Evolutionary conservation across 30 jellyfish, hydroid and myxozoan genomes (phyloP).

Genomic region (Morbakka virulenta): DNA sequence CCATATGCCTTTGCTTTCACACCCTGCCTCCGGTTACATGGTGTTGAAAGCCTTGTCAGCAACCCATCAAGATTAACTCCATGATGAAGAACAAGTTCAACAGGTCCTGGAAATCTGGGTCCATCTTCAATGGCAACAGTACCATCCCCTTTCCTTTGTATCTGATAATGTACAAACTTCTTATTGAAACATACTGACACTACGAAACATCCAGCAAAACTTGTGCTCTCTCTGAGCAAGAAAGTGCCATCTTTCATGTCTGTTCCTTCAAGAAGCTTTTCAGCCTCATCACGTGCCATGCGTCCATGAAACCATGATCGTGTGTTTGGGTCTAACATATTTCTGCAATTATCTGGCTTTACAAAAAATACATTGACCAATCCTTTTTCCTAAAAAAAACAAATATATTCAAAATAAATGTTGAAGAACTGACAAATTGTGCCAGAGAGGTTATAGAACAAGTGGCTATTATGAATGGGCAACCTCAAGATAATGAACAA

Average conservation of each 20-base stretch:
- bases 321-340: constrained; percentile 84
- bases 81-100: constrained; percentile 85
- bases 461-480: too few species aligned
- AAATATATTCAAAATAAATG: too few species aligned
- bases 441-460: too few species aligned
- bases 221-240: constrained; percentile 80
- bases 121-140: constrained; percentile 95
- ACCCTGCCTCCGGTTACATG: constrained; percentile 75
- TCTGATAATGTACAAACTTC: constrained; percentile 81
- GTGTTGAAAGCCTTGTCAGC: constrained; percentile 63
- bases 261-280: constrained; percentile 48
- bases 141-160: constrained; percentile 74
- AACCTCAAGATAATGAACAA: too few species aligned
- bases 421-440: too few species aligned
- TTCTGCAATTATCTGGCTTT: too few species aligned
- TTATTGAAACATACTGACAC: constrained; percentile 76
- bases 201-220: constrained; percentile 65
- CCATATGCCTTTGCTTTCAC: constrained; percentile 87
- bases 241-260: constrained; percentile 75
- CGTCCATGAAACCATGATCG: constrained; percentile 98
- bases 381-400: too few species aligned
- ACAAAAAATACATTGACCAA: too few species aligned
- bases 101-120: constrained; percentile 91
- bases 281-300: constrained; percentile 82
- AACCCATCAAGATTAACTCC: constrained; percentile 84